Percentiles rank a stretch among this genome's conserved stretches.
These are phyloP conservation scores for Dasysyrphus tricinctus DNA, from an alignment of 2,888 invertebrate genomes.

Conservation along the genomic window DNA sequence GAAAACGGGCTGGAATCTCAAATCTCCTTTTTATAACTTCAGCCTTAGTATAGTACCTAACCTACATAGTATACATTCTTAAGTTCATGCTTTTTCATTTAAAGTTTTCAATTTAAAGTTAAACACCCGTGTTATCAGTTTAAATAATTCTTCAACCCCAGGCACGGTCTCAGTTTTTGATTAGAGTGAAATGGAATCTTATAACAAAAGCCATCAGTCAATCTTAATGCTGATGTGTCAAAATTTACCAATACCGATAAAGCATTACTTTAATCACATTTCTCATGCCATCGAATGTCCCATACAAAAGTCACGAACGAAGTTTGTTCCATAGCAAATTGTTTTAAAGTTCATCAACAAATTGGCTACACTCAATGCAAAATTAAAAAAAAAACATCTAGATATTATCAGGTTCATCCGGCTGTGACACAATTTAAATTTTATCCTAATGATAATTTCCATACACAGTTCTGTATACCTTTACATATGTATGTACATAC, in stretches of 20 bases:
- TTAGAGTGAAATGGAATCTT: neutral
- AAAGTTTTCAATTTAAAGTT: too few species aligned
- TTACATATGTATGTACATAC: neutral
- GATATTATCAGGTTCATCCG: conserved; percentile 26
- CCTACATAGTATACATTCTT: too few species aligned
- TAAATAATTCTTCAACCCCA: neutral
- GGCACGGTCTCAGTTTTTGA: neutral
- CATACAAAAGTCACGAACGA: conserved; percentile 34
- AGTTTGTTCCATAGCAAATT: conserved; percentile 17
- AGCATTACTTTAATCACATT: neutral
- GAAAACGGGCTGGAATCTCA: too few species aligned
- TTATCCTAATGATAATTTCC: conserved; percentile 18
- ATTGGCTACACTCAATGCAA: conserved; percentile 18
- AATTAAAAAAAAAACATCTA: conserved; percentile 1
- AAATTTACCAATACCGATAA: neutral
- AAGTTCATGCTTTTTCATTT: too few species aligned
- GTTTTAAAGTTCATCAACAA: neutral
- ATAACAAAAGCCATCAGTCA: neutral
- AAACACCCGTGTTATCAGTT: too few species aligned
- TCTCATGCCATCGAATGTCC: neutral
- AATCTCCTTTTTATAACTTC: too few species aligned
- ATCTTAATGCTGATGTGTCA: neutral
- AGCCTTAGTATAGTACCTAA: too few species aligned
- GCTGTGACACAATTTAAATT: conserved; percentile 21
- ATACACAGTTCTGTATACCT: neutral